These are phyloP conservation scores for Passerculus sandwichensis DNA, from an alignment of 2,797 vertebrate genomes.

Conservation along the genomic window DNA sequence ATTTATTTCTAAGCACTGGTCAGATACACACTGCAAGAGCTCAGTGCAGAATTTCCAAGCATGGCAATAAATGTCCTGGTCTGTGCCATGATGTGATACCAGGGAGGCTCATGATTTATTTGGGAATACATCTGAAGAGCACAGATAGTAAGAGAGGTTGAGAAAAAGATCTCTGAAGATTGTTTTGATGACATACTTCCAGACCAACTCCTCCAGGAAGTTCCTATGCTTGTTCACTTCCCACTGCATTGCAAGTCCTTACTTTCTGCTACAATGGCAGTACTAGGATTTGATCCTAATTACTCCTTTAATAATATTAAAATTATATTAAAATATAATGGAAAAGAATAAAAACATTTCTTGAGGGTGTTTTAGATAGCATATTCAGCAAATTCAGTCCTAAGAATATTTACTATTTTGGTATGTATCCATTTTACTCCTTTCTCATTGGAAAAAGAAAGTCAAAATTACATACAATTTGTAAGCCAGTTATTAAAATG, in stretches of 20 bases:
- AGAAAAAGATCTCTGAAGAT: background rate
- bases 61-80: background rate
- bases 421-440: background rate
- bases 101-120: background rate
- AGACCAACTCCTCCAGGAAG: background rate
- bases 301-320: background rate
- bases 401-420: background rate
- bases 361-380: background rate
- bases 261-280: background rate
- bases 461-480: background rate
- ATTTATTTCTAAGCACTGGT: conserved; percentile 5
- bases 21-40: background rate
- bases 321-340: background rate
- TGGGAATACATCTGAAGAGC: background rate
- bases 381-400: background rate
- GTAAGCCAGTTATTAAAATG: background rate
- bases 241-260: background rate
- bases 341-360: background rate
- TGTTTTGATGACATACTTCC: background rate
- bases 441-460: background rate
- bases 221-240: background rate
- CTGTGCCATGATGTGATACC: background rate
- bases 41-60: background rate
- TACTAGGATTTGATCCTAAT: background rate
- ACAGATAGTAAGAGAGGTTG: background rate